Evolutionary conservation across 2,888 invertebrate species (phyloP), one percentile per base, ranked within the genome.

Genomic region (Calephelis perditalis): DNA sequence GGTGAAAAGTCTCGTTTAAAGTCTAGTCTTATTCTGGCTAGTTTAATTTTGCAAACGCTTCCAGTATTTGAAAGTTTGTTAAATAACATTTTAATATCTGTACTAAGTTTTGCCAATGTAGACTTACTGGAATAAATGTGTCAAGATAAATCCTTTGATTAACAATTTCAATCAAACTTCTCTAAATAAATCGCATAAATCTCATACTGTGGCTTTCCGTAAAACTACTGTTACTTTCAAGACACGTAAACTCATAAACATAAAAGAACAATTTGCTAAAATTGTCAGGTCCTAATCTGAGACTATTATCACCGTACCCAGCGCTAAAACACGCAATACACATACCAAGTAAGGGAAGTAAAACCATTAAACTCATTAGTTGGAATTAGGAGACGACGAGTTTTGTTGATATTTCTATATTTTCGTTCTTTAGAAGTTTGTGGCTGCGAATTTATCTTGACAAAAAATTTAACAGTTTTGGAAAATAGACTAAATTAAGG

Each of bases 171-270:
- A 49, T 35, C 35, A 11, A 35, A 52, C 52, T 52, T 40, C 10
- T 4, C 26, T 52, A 52, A 52, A 26, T 52, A 9, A 52, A 52
- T 26, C 52, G 10, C 52, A 52, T 35, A 52, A 52, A 52, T 52
- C 52, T 26, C 37, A 45, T 11, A 11, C 12, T 4, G 45, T 36
- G 12, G 46, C 15, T 56, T 10, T 37, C 12, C 56, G 36, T 45
- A 44, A 11, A 15, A 57, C 11, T 37, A 47, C 65, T 68, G 71
- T 73, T 74, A 75, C 71, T 78, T 78, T 73, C 78, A 72, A 73
- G 68, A 74, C 79, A 81, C 79, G 79, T 79, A 78, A 78, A 72
- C 75, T 77, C 73, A 75, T 80, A 76, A 79, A 80, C 77, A 77
- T 80, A 77, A 79, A 81, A 80, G 74, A 75, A 73, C 75, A 73